Evolutionary conservation across 2,888 invertebrate species (phyloP), one percentile per base, ranked within the genome.

Genomic region (Blastobasis adustella): DNA sequence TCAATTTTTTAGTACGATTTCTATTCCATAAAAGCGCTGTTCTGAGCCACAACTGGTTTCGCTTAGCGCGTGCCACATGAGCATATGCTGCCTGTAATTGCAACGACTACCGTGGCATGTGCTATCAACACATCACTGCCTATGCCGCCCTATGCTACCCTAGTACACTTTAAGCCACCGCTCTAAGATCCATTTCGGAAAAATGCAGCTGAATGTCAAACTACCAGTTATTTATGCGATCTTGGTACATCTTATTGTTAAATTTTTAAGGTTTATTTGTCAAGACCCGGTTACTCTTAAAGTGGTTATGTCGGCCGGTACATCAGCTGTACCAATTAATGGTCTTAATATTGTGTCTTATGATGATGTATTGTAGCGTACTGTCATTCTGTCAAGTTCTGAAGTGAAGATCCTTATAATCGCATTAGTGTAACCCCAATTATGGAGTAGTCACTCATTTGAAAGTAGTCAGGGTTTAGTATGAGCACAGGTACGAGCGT

Each of bases 51-150:
- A 53, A 52, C 51, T 42, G 42, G 50, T 49, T 23, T 45, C 37
- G 23, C 50, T 54, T 52, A 65, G 74, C 80, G 73, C 79, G 79
- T 76, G 79, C 75, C 67, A 53, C 47, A 50, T 4, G 37, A 66
- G 66, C 75, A 73, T 75, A 64, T 75, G 75, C 67, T 67, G 56
- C 65, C 61, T 59, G 63, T 76, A 78, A 73, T 75, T 73, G 66
- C 67, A 63, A 58, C 66, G 63, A 70, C 66, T 55, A 23, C 23
- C 23, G 60, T 63, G 63, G 65, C 78, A 74, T 74, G 73, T 78
- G 67, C 60, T 63, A 49, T 38, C 47, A 5, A 23, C 23, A 23
- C 23, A 23, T 23, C 23, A 23, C 23, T 23, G 8, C 23, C 10
- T 6, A 43, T 49, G 37, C 50, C 37, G 10, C 6, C 37, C 6